phyloP scores from a whole-genome alignment of 2,888 invertebrate species.

The Acleris literana region DNA sequence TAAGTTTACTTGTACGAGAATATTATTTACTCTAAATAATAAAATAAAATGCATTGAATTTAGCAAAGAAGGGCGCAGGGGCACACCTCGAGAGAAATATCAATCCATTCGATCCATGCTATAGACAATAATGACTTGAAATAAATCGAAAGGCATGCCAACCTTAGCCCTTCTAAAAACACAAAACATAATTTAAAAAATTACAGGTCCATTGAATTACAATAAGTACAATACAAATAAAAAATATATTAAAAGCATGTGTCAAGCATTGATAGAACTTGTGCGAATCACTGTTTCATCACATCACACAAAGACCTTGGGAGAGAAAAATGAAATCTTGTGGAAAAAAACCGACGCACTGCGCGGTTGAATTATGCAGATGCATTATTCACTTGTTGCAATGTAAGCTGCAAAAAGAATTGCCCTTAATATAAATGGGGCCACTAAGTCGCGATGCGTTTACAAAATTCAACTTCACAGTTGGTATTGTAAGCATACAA shows the following conservation, averaged over 20 bases:
- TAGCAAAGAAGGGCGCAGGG: conserved; percentile 1
- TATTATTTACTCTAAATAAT: neutral
- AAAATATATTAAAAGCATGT: neutral
- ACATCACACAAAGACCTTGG: too few relatives aligned
- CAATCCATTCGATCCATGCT: neutral
- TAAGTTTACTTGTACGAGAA: conserved; percentile 11
- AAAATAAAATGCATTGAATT: conserved; percentile 4
- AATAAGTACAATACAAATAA: neutral
- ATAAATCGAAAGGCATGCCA: neutral
- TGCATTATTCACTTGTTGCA: neutral
- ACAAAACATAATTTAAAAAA: neutral
- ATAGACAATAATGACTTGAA: neutral
- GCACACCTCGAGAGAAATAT: neutral
- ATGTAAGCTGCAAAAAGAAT: neutral
- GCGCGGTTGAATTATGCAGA: neutral
- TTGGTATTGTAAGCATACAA: neutral
- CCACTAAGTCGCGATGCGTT: neutral
- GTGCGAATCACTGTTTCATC: too few relatives aligned
- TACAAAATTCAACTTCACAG: neutral
- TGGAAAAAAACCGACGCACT: too few relatives aligned
- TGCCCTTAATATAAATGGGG: neutral
- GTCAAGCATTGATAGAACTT: neutral
- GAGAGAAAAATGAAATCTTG: too few relatives aligned
- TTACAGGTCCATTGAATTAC: neutral
- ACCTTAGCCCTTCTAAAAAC: neutral